A percentile compares a stretch with the other conserved stretches of the same genome.
Conservation (phyloP, 2,113 vertebrate genomes). For the Henicopernis longicauda region DNA sequence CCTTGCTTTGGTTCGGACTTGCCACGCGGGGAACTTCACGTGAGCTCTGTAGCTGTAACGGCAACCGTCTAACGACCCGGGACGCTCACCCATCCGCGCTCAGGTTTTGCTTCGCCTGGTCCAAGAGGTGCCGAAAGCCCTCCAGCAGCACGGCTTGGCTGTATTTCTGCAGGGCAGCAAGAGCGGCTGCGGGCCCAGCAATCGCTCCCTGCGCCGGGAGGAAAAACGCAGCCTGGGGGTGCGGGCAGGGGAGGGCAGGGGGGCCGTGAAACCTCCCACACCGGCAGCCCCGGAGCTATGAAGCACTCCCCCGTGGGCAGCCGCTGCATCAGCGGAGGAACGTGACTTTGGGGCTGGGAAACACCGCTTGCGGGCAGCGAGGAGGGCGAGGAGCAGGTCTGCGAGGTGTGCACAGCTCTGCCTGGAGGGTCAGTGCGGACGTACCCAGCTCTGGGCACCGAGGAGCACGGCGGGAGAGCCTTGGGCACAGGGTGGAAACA, state of each 20-base stretch:
- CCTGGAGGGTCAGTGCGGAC: fast-evolving
- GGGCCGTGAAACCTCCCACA: not conserved
- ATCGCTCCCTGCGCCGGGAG: not conserved
- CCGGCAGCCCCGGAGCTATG: fast-evolving
- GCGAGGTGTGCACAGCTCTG: not conserved
- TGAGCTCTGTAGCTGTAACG: not conserved
- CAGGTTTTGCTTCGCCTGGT: not conserved
- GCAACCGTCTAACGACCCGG: fast-evolving
- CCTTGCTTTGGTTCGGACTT: not conserved
- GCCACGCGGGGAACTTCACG: fast-evolving
- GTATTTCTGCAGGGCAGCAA: not conserved
- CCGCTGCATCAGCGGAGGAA: fast-evolving
- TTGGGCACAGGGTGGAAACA: fast-evolving
- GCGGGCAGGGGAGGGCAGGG: not conserved
- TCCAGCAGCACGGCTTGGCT: not conserved
- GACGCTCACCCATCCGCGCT: fast-evolving
- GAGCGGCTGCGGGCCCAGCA: not conserved
- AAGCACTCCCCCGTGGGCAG: not conserved
- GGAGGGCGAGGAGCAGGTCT: not conserved
- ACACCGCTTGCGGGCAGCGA: fast-evolving
- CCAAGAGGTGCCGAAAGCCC: not conserved
- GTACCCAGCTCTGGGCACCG: fast-evolving
- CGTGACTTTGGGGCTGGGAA: not conserved
- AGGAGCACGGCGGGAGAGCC: fast-evolving
- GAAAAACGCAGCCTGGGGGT: not conserved